Conservation (phyloP, 2,888 invertebrate genomes). For the Glaucopsyche alexis region DNA sequence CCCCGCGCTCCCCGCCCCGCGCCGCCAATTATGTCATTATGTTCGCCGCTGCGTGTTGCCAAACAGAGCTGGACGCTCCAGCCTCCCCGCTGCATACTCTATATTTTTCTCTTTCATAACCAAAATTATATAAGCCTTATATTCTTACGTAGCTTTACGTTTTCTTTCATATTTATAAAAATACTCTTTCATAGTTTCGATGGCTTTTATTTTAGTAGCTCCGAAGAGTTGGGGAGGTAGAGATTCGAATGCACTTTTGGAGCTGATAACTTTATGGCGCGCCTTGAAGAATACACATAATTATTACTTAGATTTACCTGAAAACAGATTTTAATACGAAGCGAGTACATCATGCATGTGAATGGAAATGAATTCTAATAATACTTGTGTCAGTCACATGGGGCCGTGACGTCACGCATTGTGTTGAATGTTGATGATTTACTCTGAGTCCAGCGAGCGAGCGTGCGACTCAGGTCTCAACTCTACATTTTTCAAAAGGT, state of each 20-base stretch:
- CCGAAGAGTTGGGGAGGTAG: not conserved
- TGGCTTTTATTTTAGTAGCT: not conserved
- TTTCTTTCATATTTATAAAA: not conserved
- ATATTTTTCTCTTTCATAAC: conserved; percentile 18
- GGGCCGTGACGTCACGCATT: conserved; percentile 49
- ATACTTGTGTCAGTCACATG: conserved; percentile 52
- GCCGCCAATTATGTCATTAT: conserved; percentile 76
- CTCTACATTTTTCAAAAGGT: not conserved
- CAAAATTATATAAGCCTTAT: no score
- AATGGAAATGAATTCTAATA: conserved; percentile 47
- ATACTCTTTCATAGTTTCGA: not conserved
- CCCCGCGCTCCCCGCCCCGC: conserved; percentile 55
- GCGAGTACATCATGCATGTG: not conserved
- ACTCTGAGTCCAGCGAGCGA: conserved; percentile 43
- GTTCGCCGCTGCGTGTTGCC: conserved; percentile 66
- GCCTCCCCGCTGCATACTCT: conserved; percentile 38
- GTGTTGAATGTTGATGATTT: conserved; percentile 54
- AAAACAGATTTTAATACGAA: not conserved
- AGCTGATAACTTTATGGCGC: not conserved
- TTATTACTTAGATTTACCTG: not conserved
- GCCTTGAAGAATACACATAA: not conserved
- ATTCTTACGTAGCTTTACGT: not conserved
- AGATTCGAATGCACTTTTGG: not conserved
- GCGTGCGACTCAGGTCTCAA: no score
- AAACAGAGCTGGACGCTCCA: conserved; percentile 63